Conservation (phyloP, 2,113 vertebrate genomes). For the Montifringilla adamsi region DNA sequence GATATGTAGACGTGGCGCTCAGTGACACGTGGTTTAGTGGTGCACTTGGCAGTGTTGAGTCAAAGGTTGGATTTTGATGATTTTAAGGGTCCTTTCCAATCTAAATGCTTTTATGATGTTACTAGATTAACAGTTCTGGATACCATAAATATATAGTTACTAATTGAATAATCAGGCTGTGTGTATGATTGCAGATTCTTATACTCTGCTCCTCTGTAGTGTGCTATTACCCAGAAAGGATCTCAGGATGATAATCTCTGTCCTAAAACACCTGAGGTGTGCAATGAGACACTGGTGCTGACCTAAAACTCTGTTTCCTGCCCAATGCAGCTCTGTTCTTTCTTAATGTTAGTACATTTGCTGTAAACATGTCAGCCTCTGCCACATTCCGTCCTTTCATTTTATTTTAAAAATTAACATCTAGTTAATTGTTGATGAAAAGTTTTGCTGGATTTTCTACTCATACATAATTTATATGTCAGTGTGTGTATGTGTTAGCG, state of each 20-base stretch:
- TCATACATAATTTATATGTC: neutral
- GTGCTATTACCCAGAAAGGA: neutral
- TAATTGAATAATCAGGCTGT: neutral
- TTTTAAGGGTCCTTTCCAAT: neutral
- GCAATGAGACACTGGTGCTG: neutral
- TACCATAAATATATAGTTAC: neutral
- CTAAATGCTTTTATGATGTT: neutral
- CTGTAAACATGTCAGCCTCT: neutral
- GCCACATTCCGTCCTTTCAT: neutral
- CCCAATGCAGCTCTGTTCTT: fast-evolving
- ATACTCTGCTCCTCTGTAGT: neutral
- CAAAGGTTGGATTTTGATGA: neutral
- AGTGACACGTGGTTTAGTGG: neutral
- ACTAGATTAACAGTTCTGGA: neutral
- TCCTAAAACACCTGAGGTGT: neutral
- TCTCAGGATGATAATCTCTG: neutral
- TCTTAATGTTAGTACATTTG: neutral
- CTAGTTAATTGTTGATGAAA: neutral
- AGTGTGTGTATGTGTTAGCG: neutral
- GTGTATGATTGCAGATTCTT: neutral
- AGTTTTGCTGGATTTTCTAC: neutral
- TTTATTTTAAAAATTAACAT: neutral
- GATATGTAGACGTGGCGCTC: too few species aligned
- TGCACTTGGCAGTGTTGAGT: neutral
- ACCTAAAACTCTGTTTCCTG: neutral